Conservation (phyloP, 2,113 vertebrate species). For the Platichthys flesus region DNA sequence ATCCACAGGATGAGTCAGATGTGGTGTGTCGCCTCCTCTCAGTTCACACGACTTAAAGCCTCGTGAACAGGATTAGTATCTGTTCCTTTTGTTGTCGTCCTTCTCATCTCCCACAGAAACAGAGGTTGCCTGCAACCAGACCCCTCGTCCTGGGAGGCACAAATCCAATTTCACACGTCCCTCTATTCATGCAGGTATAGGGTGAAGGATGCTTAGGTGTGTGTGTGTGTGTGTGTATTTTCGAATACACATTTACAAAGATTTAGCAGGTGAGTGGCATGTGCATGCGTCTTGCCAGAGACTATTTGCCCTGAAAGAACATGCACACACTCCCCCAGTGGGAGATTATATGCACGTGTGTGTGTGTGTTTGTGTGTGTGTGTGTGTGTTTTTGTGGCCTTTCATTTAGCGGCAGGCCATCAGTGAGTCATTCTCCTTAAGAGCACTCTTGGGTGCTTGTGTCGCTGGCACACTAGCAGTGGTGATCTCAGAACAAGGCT, state of each 20-base stretch:
- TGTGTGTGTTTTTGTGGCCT: slow-evolving; percentile 31
- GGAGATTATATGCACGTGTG: slow-evolving; percentile 16
- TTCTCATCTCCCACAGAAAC: slow-evolving; percentile 23
- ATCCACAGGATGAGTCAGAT: slow-evolving; percentile 44
- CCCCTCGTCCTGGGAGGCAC: slow-evolving; percentile 33
- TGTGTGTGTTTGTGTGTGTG: slow-evolving; percentile 3
- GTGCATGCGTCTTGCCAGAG: too few species aligned
- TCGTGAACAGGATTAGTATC: slow-evolving; percentile 41
- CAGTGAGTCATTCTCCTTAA: slow-evolving; percentile 59
- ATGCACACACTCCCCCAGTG: slow-evolving; percentile 2
- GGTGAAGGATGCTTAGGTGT: slow-evolving; percentile 10
- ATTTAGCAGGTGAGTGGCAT: background rate
- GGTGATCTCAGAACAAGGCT: slow-evolving; percentile 44
- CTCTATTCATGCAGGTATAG: slow-evolving; percentile 52
- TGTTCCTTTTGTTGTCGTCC: slow-evolving; percentile 36
- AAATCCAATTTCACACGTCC: slow-evolving; percentile 64
- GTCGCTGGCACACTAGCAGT: slow-evolving; percentile 30
- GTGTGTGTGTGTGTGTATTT: slow-evolving; percentile 25
- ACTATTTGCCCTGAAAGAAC: background rate
- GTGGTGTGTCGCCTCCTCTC: slow-evolving; percentile 18
- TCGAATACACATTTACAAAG: background rate
- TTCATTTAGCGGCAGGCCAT: slow-evolving; percentile 60
- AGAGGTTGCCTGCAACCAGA: slow-evolving; percentile 32
- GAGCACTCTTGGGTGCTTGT: slow-evolving; percentile 38
- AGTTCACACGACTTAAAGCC: slow-evolving; percentile 31